phyloP scores from a whole-genome alignment of 1,140 invertebrate genomes.

The Acromyrmex heyeri region DNA sequence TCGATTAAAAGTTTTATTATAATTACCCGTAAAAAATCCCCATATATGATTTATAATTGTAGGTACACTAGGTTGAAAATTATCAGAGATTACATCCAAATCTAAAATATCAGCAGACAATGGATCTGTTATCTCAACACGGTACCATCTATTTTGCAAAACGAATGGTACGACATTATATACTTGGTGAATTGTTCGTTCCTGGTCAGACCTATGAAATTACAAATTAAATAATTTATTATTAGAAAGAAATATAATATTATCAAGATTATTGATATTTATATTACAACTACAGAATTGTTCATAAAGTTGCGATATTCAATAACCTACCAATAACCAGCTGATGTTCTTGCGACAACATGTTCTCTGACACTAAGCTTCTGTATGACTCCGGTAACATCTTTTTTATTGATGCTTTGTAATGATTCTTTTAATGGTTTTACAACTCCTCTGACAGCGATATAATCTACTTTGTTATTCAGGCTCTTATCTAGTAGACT shows the following conservation, averaged over 20 bases:
- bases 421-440: constrained; percentile 91
- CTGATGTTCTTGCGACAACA: constrained; percentile 90
- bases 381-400: constrained; percentile 91
- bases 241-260: neutral
- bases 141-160: constrained; percentile 88
- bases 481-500: constrained; percentile 88
- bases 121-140: constrained; percentile 91
- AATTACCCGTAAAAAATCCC: constrained; percentile 91
- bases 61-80: constrained; percentile 91
- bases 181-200: constrained; percentile 91
- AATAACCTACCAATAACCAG: constrained; percentile 91
- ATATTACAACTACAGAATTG: neutral
- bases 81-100: constrained; percentile 92
- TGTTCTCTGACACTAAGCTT: constrained; percentile 91
- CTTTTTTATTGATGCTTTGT: constrained; percentile 89
- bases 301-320: neutral
- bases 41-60: constrained; percentile 92
- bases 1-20: neutral
- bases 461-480: constrained; percentile 90
- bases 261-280: neutral
- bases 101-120: constrained; percentile 92
- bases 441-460: constrained; percentile 90
- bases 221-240: constrained; percentile 4
- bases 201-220: constrained; percentile 89
- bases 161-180: constrained; percentile 92